These are phyloP conservation scores for Protosalanx chinensis DNA, from an alignment of 2,797 vertebrate genomes.

Conservation along the genomic window DNA sequence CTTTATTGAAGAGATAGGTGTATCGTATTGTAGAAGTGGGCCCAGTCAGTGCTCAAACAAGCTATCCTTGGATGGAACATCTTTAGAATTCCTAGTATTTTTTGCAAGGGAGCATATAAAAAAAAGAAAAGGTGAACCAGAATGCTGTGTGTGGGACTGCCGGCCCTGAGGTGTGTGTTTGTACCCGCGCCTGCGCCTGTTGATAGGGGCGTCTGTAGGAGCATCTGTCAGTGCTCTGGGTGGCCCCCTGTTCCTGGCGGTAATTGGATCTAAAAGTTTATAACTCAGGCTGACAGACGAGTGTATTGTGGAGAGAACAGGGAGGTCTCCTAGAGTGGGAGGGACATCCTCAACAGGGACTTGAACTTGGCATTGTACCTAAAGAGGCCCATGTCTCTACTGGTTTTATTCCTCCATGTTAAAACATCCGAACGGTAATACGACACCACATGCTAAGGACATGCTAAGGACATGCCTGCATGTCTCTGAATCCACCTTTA, in stretches of 20 bases:
- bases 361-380: slow-evolving; percentile 15
- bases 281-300: slow-evolving; percentile 64
- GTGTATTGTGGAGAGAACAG: slow-evolving; percentile 45
- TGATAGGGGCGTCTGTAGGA: slow-evolving; percentile 43
- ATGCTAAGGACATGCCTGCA: not conserved
- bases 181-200: slow-evolving; percentile 26
- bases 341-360: slow-evolving; percentile 18
- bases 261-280: slow-evolving; percentile 76
- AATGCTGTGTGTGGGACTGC: slow-evolving; percentile 1
- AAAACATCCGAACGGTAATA: not conserved
- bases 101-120: too few relatives aligned
- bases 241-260: slow-evolving; percentile 72
- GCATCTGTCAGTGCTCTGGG: slow-evolving; percentile 70
- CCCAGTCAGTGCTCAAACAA: too few relatives aligned
- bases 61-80: too few relatives aligned
- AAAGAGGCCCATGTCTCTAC: slow-evolving; percentile 3
- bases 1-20: too few relatives aligned
- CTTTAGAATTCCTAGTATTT: too few relatives aligned
- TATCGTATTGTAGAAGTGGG: too few relatives aligned
- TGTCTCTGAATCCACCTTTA: too few relatives aligned
- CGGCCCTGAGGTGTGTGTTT: slow-evolving; percentile 19
- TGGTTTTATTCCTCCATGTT: not conserved
- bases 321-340: slow-evolving; percentile 38
- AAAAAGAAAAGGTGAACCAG: too few relatives aligned
- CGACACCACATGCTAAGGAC: not conserved